Conservation (phyloP, 2,888 invertebrate species). For the Drosophila nigricruria region DNA sequence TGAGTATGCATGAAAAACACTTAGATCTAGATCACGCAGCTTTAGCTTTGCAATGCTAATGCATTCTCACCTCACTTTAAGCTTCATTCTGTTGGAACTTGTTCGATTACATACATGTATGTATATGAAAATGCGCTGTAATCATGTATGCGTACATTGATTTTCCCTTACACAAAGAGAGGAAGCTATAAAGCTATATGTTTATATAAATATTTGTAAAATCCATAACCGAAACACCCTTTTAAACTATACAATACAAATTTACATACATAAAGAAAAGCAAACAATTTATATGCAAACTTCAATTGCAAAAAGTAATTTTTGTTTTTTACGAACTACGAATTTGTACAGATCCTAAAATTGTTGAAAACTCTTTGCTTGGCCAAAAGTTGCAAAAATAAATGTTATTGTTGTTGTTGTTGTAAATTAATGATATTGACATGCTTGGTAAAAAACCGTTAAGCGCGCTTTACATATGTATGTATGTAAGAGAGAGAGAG, state of each 20-base stretch:
- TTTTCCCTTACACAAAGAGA: neutral
- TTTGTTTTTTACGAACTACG: slow-evolving; percentile 39
- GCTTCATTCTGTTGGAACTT: neutral
- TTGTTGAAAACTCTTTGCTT: slow-evolving; percentile 14
- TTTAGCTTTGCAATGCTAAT: neutral
- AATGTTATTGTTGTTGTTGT: slow-evolving; percentile 25
- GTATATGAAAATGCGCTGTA: slow-evolving; percentile 1
- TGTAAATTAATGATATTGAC: slow-evolving; percentile 42
- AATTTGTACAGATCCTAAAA: slow-evolving; percentile 29
- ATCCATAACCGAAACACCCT: slow-evolving; percentile 31
- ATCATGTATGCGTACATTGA: slow-evolving; percentile 10
- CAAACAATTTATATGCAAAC: slow-evolving; percentile 43
- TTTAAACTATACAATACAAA: slow-evolving; percentile 31
- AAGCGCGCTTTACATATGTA: slow-evolving; percentile 57
- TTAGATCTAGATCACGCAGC: slow-evolving; percentile 16
- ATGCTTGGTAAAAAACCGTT: slow-evolving; percentile 63
- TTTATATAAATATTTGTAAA: neutral
- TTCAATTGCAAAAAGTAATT: slow-evolving; percentile 21
- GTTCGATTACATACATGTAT: neutral
- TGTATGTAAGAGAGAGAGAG: slow-evolving; percentile 30
- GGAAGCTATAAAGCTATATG: neutral
- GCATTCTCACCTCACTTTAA: neutral
- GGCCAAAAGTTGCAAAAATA: slow-evolving; percentile 14
- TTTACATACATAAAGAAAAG: slow-evolving; percentile 51
- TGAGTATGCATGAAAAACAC: slow-evolving; percentile 76